These are phyloP conservation scores for Sander lucioperca DNA, from an alignment of 2,113 vertebrate species.

Conservation along the genomic window DNA sequence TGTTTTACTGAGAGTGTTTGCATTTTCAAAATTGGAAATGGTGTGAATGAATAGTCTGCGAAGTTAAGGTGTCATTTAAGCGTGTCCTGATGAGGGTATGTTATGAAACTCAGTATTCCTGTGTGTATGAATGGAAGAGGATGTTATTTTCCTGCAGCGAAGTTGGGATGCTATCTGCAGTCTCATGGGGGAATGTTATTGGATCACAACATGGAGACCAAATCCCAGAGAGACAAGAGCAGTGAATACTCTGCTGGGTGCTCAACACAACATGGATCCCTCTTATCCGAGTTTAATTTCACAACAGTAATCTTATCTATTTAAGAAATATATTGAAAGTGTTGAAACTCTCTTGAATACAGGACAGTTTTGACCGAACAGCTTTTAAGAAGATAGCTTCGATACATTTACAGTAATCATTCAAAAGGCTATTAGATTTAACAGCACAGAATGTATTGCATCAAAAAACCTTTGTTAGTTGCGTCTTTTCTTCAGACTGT, in stretches of 20 bases:
- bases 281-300: slow-evolving; percentile 30
- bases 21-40: background rate
- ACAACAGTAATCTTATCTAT: background rate
- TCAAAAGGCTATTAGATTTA: background rate
- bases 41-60: slow-evolving; percentile 10
- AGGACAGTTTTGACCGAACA: background rate
- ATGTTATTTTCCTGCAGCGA: slow-evolving; percentile 64
- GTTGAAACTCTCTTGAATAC: background rate
- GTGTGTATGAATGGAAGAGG: slow-evolving; percentile 44
- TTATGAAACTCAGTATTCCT: slow-evolving; percentile 56
- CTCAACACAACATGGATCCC: slow-evolving; percentile 27
- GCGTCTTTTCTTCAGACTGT: background rate
- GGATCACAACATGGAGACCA: slow-evolving; percentile 65
- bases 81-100: slow-evolving; percentile 27
- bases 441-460: background rate
- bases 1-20: background rate
- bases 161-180: slow-evolving; percentile 47
- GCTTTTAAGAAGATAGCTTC: slow-evolving; percentile 4
- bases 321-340: slow-evolving; percentile 5
- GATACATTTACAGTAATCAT: background rate
- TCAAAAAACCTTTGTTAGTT: background rate
- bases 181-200: slow-evolving; percentile 61
- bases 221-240: slow-evolving; percentile 59
- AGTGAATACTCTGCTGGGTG: slow-evolving; percentile 42
- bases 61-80: slow-evolving; percentile 27